A percentile compares a stretch with the other conserved stretches of the same genome.
Evolutionary conservation across 2,797 vertebrate genomes (phyloP).

Genomic region (Crocidura indochinensis): DNA sequence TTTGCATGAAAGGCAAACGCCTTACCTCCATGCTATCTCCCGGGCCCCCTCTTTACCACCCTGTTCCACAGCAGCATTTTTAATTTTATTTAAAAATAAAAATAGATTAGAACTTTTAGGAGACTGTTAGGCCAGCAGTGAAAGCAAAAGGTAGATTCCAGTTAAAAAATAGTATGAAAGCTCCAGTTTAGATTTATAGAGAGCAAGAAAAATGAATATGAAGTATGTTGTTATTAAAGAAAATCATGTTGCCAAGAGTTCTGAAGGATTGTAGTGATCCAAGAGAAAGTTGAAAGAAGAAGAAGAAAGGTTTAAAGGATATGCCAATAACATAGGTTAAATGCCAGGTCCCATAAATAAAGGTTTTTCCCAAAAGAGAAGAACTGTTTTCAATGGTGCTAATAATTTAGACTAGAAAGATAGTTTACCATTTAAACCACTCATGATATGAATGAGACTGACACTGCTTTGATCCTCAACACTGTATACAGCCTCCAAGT

Average conservation of each 20-base stretch:
- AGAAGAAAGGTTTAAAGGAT: neutral
- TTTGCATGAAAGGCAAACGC: no score
- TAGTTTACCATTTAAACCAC: no score
- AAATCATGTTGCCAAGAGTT: conserved; percentile 13
- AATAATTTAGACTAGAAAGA: neutral
- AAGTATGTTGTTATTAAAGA: neutral
- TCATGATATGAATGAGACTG: no score
- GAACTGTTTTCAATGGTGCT: neutral
- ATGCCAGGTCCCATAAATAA: neutral
- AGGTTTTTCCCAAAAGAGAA: conserved; percentile 26
- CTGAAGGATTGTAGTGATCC: neutral
- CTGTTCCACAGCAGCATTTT: no score
- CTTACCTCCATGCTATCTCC: no score
- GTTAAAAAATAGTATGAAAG: neutral
- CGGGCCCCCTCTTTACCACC: no score
- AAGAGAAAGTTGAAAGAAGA: conserved; percentile 21
- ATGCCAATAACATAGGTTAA: conserved; percentile 13
- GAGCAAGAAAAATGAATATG: neutral
- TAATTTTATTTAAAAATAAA: no score
- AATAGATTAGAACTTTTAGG: neutral
- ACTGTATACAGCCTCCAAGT: no score
- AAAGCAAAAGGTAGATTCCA: conserved; percentile 42
- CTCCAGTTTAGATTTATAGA: neutral
- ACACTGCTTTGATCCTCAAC: no score
- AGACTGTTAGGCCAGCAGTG: conserved; percentile 19